Percentiles rank a stretch among this genome's conserved stretches.
Evolutionary conservation across 1,140 invertebrate genomes (phyloP).

Genomic region (Conus betulinus): DNA sequence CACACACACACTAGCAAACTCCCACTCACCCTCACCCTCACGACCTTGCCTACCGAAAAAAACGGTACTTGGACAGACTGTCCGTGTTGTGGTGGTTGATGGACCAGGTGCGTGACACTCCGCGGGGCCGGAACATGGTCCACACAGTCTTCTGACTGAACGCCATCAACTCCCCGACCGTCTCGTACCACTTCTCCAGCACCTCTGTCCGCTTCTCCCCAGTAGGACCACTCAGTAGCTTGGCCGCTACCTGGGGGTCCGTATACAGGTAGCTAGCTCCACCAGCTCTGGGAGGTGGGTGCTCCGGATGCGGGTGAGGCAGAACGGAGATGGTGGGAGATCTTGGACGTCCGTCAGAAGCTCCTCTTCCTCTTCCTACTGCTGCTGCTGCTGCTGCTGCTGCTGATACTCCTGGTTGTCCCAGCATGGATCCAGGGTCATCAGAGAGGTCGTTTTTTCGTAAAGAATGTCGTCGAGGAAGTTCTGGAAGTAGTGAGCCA

Average conservation of each 20-base stretch:
- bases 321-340: background rate
- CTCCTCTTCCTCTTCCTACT: background rate
- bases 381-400: background rate
- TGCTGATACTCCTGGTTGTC: background rate
- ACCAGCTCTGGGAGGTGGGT: background rate
- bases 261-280: background rate
- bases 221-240: background rate
- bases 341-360: background rate
- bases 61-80: background rate
- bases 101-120: background rate
- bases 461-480: background rate
- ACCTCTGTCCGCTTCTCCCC: background rate
- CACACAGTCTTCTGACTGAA: slow-evolving; percentile 5
- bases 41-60: background rate
- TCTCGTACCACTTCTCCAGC: slow-evolving; percentile 1
- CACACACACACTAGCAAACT: background rate
- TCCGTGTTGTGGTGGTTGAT: background rate
- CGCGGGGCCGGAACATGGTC: background rate
- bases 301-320: background rate
- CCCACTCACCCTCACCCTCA: background rate
- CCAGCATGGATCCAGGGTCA: background rate
- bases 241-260: background rate
- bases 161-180: background rate
- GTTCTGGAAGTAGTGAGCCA: background rate
- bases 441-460: background rate